Evolutionary conservation across 2,113 vertebrate genomes (phyloP), one percentile per base, ranked within the genome.

Genomic region (Podocnemis expansa): DNA sequence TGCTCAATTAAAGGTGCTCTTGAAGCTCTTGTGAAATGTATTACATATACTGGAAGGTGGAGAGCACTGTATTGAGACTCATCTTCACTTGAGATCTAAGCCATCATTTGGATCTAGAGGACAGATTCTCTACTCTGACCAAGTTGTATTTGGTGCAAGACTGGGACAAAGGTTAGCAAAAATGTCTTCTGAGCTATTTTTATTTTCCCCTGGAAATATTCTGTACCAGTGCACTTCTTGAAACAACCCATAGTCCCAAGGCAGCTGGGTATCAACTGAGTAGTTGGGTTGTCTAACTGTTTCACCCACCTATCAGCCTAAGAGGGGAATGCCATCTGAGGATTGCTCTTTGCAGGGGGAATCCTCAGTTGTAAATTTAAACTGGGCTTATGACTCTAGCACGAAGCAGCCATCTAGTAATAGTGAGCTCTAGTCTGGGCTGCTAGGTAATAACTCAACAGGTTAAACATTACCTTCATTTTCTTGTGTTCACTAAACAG

Each of bases 361-460:
- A 79, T 47, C n/a, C 80, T 5, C 60, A 58, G 34, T 14, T 78
- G 43, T 84, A 47, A 43, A 4, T 89, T 87, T 51, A 58, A 75
- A 55, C 43, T 93, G 70, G 3, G 67, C 80, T 81, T 83, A n/a
- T 43, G 38, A 14, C 45, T 91, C 27, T 83, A 10, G 6, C 79
- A 27, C 56, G 45, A 6, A 87, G 75, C 2, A 27, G 25, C 25
- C 25, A 55, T 51, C 25, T 84, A 45, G 47, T 0, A 0, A 27
- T 90, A 22, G 11, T 91, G 52, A 31, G n/a, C 85, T 82, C 60
- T 89, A 51, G 3, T 38, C 51, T 38, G 87, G 83, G 90, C 60
- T 41, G 93, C 25, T 4, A 58, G 51, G 78, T 90, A 87, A 22
- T 43, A 87, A 94, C 47, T 22, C 85, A 24, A 58, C 49, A 80